Base-by-base conservation (phyloP, 2,113 vertebrate species). In the Aramus guarauna region DNA sequence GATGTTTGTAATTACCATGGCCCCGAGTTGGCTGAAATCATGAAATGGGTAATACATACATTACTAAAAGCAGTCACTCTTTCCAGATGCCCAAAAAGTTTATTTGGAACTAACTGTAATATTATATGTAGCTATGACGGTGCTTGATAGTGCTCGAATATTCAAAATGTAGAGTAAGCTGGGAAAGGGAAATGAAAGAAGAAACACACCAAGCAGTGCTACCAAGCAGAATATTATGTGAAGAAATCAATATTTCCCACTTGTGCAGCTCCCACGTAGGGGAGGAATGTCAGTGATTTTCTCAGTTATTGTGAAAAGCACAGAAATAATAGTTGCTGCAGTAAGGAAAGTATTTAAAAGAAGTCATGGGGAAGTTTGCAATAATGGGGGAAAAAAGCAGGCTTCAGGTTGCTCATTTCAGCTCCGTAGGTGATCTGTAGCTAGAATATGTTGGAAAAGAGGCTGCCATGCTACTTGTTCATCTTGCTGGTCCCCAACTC, bases 171-270 rank as follows among this genome's bases (percentile, higher is more conserved):
- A 29, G n/a, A 68, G 8, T 80, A 47, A 64, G 37, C 17, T 81
- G 30, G 53, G n/a, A 81, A 86, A 29, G 68, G 88, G 67, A 89
- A 72, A 72, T 47, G 22, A 87, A 88, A 85, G 68, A 53, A 91
- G 47, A 63, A 89, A 75, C 18, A 41, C 43, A 36, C 30, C 41
- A 94, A 85, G 27, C 36, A 80, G 48, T 48, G 73, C 62, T 66
- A 74, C 55, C 73, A 37, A 94, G 32, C 41, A 41, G 37, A 96
- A 63, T 11, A 89, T 68, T 56, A 75, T 9, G 14, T 7, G 9
- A 92, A 85, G 69, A 92, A 95, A 96, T 91, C 41, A 68, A 7
- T 85, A 53, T 87, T 91, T 89, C 69, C 80, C 39, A 75, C 39
- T 81, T 81, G 56, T 64, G 43, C 13, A 67, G 34, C 43, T 92